phyloP scores from a whole-genome alignment of 2,888 invertebrate species.

The Drosophila atripex region DNA sequence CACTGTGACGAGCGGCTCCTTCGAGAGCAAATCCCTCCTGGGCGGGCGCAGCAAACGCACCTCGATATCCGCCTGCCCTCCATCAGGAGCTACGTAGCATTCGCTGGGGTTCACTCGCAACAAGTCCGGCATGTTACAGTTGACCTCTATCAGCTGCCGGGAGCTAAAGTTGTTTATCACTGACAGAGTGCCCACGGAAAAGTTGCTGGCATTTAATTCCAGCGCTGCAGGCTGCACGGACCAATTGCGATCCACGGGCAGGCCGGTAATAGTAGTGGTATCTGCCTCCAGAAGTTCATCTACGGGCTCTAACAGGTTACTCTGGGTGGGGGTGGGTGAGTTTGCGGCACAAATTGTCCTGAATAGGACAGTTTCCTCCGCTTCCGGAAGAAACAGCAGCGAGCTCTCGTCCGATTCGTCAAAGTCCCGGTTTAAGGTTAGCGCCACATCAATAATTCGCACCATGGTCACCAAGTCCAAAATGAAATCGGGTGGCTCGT shows the following conservation, averaged over 20 bases:
- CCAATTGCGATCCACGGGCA: constrained; percentile 64
- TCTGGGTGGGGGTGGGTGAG: constrained; percentile 68
- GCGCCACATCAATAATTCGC: constrained; percentile 79
- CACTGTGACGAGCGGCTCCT: constrained; percentile 67
- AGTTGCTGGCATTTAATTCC: constrained; percentile 51
- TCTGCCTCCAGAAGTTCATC: constrained; percentile 69
- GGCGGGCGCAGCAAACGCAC: constrained; percentile 50
- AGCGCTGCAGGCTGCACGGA: constrained; percentile 74
- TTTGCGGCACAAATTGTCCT: constrained; percentile 78
- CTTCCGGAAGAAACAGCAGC: constrained; percentile 78
- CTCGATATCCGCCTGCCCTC: constrained; percentile 67
- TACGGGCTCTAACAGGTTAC: constrained; percentile 70
- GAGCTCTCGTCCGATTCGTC: constrained; percentile 79
- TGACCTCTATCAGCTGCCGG: constrained; percentile 78
- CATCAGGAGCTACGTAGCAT: constrained; percentile 74
- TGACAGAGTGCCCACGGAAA: constrained; percentile 41
- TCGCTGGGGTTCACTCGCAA: constrained; percentile 76
- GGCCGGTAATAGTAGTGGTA: constrained; percentile 44
- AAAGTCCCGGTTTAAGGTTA: constrained; percentile 81
- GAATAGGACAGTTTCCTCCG: constrained; percentile 82
- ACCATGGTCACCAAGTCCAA: constrained; percentile 78
- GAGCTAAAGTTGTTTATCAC: constrained; percentile 73
- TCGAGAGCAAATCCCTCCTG: constrained; percentile 41
- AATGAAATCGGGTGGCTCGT: constrained; percentile 76
- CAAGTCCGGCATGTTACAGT: constrained; percentile 69